These are phyloP conservation scores for Pemphredon lugubris DNA, from an alignment of 2,888 invertebrate species.

Conservation along the genomic window DNA sequence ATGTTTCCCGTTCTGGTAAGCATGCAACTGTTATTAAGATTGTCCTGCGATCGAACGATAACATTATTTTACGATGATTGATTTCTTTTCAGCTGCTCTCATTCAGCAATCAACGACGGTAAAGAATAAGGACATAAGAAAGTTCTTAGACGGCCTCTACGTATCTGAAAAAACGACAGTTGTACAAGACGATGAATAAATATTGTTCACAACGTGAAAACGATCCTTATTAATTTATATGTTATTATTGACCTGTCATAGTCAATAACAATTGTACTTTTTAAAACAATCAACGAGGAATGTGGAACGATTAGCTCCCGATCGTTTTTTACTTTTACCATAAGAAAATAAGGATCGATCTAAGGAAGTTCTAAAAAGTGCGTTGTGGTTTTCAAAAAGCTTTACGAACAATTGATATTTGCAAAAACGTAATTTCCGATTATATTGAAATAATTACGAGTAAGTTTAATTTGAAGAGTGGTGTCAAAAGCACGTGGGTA, in stretches of 20 bases:
- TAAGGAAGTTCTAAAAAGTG: too few species aligned
- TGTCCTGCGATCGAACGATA: neutral
- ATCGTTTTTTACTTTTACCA: neutral
- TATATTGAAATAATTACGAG: neutral
- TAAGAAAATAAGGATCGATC: neutral
- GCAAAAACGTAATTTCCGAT: neutral
- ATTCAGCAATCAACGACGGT: conserved; percentile 99
- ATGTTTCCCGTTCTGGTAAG: conserved; percentile 95
- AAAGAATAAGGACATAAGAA: conserved; percentile 99
- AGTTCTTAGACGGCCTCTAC: conserved; percentile 99
- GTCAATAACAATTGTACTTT: conserved; percentile 11
- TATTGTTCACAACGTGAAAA: conserved; percentile 59
- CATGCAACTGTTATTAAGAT: neutral
- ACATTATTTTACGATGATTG: neutral
- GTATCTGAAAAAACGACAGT: conserved; percentile 99
- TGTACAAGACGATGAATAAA: conserved; percentile 87
- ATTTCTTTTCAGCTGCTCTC: conserved; percentile 89
- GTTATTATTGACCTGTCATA: conserved; percentile 17
- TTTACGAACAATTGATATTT: too few species aligned
- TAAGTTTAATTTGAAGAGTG: neutral
- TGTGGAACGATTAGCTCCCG: neutral
- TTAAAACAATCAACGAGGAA: conserved; percentile 1
- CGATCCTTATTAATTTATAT: conserved; percentile 21
- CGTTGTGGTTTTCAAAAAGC: too few species aligned
- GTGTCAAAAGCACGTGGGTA: conserved; percentile 5